Evolutionary conservation across 1,140 invertebrate species (phyloP).

Genomic region (Drosophila parabipectinata): DNA sequence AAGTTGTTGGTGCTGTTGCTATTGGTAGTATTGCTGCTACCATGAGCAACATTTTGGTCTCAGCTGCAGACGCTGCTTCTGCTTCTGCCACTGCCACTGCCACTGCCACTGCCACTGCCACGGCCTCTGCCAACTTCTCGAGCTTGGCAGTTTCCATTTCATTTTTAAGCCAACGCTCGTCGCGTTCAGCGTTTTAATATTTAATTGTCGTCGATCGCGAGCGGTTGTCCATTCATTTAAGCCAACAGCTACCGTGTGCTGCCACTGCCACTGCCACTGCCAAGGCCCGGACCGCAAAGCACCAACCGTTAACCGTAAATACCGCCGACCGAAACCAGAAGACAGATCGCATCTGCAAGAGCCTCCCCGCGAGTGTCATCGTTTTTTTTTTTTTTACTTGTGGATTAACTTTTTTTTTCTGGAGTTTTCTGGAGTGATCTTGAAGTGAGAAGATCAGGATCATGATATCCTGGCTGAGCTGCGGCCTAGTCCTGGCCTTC

Average conservation of each 20-base stretch:
- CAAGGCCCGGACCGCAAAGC: slow-evolving; percentile 9
- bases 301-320: slow-evolving; percentile 18
- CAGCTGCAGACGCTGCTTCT: slow-evolving; percentile 12
- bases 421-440: background rate
- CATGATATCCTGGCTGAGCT: slow-evolving; percentile 14
- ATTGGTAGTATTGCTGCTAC: slow-evolving; percentile 4
- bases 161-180: slow-evolving; percentile 79
- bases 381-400: slow-evolving; percentile 1
- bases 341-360: background rate
- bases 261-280: background rate
- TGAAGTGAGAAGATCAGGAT: background rate
- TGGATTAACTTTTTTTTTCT: too few species aligned
- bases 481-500: slow-evolving; percentile 6
- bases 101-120: slow-evolving; percentile 5
- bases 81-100: background rate
- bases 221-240: slow-evolving; percentile 50
- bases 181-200: slow-evolving; percentile 75
- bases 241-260: slow-evolving; percentile 3
- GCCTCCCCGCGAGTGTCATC: background rate
- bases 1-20: too few species aligned
- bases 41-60: slow-evolving; percentile 16
- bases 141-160: slow-evolving; percentile 70
- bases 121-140: slow-evolving; percentile 7
- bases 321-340: background rate
- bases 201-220: slow-evolving; percentile 74